Base-by-base conservation (phyloP, 64 coral and sea anemone genomes). In the Montipora efflorescens region DNA sequence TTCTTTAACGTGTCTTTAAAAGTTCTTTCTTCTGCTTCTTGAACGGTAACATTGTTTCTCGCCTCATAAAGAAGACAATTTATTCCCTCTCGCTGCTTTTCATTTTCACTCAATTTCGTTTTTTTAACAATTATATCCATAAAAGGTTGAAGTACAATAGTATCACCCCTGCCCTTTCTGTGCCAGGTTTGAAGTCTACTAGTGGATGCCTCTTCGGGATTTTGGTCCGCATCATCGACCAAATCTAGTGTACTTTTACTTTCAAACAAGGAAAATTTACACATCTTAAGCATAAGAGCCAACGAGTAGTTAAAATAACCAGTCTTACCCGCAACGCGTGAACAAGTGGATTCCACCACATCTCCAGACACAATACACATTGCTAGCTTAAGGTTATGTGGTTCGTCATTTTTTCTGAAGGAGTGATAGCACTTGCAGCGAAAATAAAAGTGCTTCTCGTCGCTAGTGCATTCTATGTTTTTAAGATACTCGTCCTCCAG, bases 21-120 rank as follows among this genome's bases (percentile, higher is more conserved):
- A 66, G 67, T 71, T 80, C 66, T 57, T 78, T 67, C 89, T 76
- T 84, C 80, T 6, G 22, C 57, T 22, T 21, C 52, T 8, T 93
- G 22, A 9, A 72, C 28, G 36, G 18, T 48, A 18, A 62, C 23
- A 76, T 79, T 87, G 7, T 86, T 84, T 43, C 91, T 76, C 14
- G 91, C 81, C 8, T 92, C 81, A 76, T 92, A 92, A 5, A 92
- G 76, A 19, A 67, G 51, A 64, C 81, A 92, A 43, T 78, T 87
- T 52, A 83, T 15, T 9, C 77, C 77, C 64, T 81, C 48, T 8
- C 55, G 47, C 21, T 22, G 19, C 46, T 51, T 48, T 59, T 28
- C 28, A 28, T 28, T 28, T 0, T 2, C 52, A 57, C 52, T 57
- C 52, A 57, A 1, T 57, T 57, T 2, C 52, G 52, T 12, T 18